A percentile compares a stretch with the other conserved stretches of the same genome.
Conservation (phyloP, 2,113 vertebrate genomes). For the Spheniscus mendiculus region DNA sequence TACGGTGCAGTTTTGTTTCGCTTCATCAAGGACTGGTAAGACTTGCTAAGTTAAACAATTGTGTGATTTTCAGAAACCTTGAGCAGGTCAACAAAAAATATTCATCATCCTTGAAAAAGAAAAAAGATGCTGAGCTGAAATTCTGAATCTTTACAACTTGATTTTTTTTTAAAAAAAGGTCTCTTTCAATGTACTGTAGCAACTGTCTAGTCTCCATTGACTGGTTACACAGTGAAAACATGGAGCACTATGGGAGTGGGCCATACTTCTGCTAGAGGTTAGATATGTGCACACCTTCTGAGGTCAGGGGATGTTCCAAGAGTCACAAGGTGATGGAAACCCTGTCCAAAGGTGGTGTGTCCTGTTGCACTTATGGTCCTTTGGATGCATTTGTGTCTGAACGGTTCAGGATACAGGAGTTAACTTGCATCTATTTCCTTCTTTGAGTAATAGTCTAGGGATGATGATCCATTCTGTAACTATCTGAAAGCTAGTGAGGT, state of each 20-base stretch:
- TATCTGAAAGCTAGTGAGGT: neutral
- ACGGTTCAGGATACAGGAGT: neutral
- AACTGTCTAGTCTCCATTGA: neutral
- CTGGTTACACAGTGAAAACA: neutral
- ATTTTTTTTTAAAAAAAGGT: neutral
- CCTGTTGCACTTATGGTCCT: neutral
- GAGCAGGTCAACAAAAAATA: neutral
- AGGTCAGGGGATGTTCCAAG: neutral
- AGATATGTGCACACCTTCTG: neutral
- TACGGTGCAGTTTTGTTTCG: neutral
- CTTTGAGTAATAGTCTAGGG: neutral
- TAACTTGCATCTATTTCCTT: neutral
- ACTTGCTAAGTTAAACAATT: neutral
- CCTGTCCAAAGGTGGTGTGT: neutral
- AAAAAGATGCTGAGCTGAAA: neutral
- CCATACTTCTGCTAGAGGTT: neutral
- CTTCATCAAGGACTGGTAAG: neutral
- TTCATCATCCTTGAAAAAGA: neutral
- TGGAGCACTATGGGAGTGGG: fast-evolving
- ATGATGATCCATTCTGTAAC: neutral
- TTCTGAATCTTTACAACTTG: neutral
- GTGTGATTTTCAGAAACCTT: neutral
- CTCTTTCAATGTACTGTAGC: neutral
- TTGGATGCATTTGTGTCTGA: neutral
- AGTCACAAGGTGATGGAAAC: neutral